Percentiles rank a stretch among this genome's conserved stretches.
These are phyloP conservation scores for Poliocrania exsul DNA, from an alignment of 2,797 vertebrate species.

Conservation along the genomic window DNA sequence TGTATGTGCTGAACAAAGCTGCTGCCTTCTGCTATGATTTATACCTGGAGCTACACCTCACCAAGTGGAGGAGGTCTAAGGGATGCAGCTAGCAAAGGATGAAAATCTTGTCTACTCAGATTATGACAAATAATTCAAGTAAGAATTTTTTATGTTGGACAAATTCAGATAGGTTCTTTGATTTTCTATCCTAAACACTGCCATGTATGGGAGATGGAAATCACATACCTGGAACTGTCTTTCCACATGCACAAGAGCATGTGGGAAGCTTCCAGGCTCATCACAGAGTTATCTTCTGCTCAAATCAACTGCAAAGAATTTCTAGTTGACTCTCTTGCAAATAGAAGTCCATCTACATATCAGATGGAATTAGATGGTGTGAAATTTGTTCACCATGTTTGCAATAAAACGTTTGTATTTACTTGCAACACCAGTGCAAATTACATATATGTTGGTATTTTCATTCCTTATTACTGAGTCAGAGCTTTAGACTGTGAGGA, in stretches of 20 bases:
- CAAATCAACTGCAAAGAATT: neutral
- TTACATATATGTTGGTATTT: neutral
- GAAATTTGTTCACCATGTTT: neutral
- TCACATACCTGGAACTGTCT: neutral
- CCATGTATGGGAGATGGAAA: neutral
- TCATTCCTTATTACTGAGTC: neutral
- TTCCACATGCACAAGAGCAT: neutral
- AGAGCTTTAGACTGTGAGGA: neutral
- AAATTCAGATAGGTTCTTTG: neutral
- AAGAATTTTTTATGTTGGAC: neutral
- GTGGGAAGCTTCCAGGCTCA: neutral
- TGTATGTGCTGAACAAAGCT: neutral
- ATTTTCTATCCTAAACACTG: neutral
- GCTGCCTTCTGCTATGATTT: slow-evolving; percentile 1
- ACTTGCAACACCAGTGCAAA: neutral
- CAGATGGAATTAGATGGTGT: neutral
- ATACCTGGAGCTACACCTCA: neutral
- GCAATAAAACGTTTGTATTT: neutral
- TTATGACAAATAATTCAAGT: neutral
- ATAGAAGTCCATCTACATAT: neutral
- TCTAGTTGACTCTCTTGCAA: neutral
- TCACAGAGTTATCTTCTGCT: neutral
- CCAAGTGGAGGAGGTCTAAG: neutral
- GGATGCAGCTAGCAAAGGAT: neutral
- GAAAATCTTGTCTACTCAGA: neutral